Percentiles rank a stretch among this genome's conserved stretches.
Conservation (phyloP, 2,888 invertebrate species). For the Microplitis manilae region DNA sequence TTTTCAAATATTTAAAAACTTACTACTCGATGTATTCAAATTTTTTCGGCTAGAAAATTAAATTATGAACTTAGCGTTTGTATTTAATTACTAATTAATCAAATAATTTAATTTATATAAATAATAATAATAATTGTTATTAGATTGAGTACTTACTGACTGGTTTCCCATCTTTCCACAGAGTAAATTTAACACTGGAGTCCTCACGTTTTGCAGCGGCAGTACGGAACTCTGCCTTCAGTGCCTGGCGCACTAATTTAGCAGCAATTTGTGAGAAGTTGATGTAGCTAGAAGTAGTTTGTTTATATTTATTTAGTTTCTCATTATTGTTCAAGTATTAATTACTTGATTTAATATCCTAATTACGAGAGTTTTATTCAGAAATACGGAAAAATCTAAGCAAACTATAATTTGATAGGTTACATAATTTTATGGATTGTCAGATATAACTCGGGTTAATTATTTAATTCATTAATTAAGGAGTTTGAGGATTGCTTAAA, state of each 20-base stretch:
- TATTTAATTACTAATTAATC: background rate
- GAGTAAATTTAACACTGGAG: conserved; percentile 85
- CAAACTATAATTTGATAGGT: conserved; percentile 39
- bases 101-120: background rate
- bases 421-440: conserved; percentile 47
- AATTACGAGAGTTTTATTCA: background rate
- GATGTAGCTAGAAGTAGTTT: conserved; percentile 82
- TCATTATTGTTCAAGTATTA: too few relatives aligned
- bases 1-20: conserved; percentile 44
- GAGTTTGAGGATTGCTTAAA: conserved; percentile 16
- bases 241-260: conserved; percentile 82
- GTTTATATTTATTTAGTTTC: too few relatives aligned
- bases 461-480: background rate
- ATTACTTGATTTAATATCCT: too few relatives aligned
- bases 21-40: conserved; percentile 51
- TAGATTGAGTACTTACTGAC: conserved; percentile 78
- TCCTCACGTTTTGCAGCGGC: conserved; percentile 86
- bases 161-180: conserved; percentile 92
- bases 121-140: conserved; percentile 30
- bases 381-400: conserved; percentile 8
- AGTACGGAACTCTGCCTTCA: conserved; percentile 82
- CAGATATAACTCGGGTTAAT: background rate
- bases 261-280: conserved; percentile 97
- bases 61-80: conserved; percentile 15
- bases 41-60: conserved; percentile 62